Base-by-base conservation (phyloP, 2,888 invertebrate genomes). In the Octonoba sinensis region DNA sequence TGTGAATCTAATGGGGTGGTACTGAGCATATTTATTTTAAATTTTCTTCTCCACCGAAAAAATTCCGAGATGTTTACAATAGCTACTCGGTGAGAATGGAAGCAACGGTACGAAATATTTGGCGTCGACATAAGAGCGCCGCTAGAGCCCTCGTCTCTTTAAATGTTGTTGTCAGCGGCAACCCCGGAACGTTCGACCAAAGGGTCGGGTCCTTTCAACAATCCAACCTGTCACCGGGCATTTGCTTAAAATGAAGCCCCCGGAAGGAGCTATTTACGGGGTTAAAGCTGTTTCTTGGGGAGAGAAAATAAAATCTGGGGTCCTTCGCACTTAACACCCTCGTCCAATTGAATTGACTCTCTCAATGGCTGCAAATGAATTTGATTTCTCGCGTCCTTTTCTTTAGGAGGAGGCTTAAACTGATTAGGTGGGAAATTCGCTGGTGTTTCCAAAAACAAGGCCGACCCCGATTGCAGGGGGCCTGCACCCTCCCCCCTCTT, bases 361-460 rank as follows among this genome's bases (percentile, higher is more conserved):
- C 79, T 73, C 79, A 73, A 81, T 73, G 57, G 69, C 62, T 62
- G 59, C 79, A 73, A 81, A 81, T 81, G 73, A 73, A 81, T 81
- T 81, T 69, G 79, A 81, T 81, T 81, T 78, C 78, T 70, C 54
- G 66, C 54, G 16, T 46, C 24, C 66, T 49, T 46, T 60, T 66
- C 72, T 65, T 44, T 20, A 16, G 12, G 36, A n/a, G 15, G 44
- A 27, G 57, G 54, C 57, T 73, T 81, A 81, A 81, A 73, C 79
- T 81, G 79, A 81, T 81, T 81, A 81, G 79, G 67, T 60, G 54
- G 73, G 69, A 72, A 81, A 81, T 73, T 73, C 73, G 49, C n/a
- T 47, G 22, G n/a, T n/a, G 56, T 44, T 54, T 64, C 60, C 70
- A 70, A 81, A 73, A 81, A 81, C 73, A 73, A 81, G 73, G 79